Conservation (phyloP, 2,888 invertebrate genomes). For the Heliconius ismenius region DNA sequence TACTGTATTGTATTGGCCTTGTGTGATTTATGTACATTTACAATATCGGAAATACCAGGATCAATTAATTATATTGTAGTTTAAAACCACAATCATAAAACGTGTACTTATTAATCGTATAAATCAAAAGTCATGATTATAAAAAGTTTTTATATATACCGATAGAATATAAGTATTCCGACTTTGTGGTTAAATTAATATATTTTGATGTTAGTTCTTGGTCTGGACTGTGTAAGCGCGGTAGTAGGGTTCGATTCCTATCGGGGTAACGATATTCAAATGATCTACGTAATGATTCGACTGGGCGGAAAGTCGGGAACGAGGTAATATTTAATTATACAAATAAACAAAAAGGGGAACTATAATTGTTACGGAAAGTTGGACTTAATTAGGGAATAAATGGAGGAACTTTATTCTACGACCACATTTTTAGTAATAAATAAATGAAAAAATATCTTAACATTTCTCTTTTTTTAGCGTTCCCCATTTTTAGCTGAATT, state of each 20-base stretch:
- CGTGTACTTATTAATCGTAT: neutral
- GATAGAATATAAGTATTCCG: neutral
- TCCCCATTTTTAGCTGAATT: too few species aligned
- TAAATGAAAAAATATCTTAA: too few species aligned
- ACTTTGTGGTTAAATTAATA: neutral
- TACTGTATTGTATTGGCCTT: too few species aligned
- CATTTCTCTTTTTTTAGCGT: too few species aligned
- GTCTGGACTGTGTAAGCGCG: neutral
- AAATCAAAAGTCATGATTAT: neutral
- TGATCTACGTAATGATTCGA: too few species aligned
- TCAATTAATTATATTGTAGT: neutral
- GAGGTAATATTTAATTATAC: too few species aligned
- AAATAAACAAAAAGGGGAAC: too few species aligned
- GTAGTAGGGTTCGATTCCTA: neutral
- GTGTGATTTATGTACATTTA: neutral
- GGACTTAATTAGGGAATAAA: too few species aligned
- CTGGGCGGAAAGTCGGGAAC: too few species aligned
- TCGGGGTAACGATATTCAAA: neutral
- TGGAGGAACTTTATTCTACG: too few species aligned
- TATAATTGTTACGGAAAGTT: too few species aligned
- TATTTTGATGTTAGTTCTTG: neutral
- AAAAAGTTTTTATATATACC: neutral
- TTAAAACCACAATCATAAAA: conserved; percentile 3
- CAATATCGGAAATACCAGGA: neutral
- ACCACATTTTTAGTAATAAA: too few species aligned